These are phyloP conservation scores for Orestias chungarensis DNA, from an alignment of 2,797 vertebrate genomes.

Conservation along the genomic window DNA sequence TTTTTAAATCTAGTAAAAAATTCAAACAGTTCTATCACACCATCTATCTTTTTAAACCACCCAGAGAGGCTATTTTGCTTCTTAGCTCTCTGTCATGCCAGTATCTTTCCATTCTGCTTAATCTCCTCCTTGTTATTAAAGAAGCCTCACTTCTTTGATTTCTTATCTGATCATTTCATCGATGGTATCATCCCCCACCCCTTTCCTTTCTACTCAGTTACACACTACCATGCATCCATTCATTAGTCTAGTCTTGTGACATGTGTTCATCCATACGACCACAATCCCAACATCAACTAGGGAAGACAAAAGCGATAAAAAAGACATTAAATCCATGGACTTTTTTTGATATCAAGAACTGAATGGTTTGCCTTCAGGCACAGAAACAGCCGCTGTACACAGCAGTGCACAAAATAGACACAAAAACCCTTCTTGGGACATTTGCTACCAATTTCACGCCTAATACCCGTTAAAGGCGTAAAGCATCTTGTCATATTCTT, in stretches of 20 bases:
- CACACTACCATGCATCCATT: conserved; percentile 17
- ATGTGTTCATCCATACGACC: conserved; percentile 7
- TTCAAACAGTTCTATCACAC: conserved; percentile 48
- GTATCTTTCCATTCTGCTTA: neutral
- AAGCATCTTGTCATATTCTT: conserved; percentile 30
- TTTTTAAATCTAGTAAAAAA: conserved; percentile 56
- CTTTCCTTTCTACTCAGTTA: neutral
- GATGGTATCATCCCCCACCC: conserved; percentile 6
- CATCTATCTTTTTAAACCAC: conserved; percentile 19
- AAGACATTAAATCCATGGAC: conserved; percentile 19
- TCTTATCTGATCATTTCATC: conserved; percentile 25
- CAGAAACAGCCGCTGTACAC: conserved; percentile 13
- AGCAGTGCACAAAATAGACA: conserved; percentile 21
- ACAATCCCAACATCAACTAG: conserved; percentile 9
- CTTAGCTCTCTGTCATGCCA: neutral
- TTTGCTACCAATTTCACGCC: conserved; percentile 53
- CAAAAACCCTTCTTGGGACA: conserved; percentile 32
- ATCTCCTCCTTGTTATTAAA: conserved; percentile 10
- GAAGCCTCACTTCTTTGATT: conserved; percentile 11
- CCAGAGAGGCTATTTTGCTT: neutral
- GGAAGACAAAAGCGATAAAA: neutral
- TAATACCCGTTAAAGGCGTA: conserved; percentile 13
- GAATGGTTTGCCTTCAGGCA: conserved; percentile 22
- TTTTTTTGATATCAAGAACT: conserved; percentile 22
- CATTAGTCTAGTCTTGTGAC: conserved; percentile 2